A percentile compares a stretch with the other conserved stretches of the same genome.
Conservation (phyloP, 1,140 invertebrate species). For the Venturia canescens region DNA sequence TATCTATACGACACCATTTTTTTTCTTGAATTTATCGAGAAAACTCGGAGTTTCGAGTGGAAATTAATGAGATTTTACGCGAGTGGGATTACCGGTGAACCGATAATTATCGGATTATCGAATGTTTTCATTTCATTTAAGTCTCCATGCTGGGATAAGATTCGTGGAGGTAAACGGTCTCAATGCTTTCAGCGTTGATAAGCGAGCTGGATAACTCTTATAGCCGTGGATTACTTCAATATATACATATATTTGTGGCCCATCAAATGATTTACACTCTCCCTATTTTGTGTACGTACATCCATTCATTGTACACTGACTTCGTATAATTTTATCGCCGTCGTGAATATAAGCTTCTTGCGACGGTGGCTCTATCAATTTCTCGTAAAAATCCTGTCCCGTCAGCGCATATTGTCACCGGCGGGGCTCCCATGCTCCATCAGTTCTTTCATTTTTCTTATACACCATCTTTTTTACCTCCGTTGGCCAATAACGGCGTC, state of each 20-base stretch:
- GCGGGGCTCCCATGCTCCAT: neutral
- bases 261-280: no score
- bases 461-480: no score
- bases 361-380: neutral
- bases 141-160: neutral
- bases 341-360: neutral
- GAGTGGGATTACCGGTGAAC: neutral
- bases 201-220: neutral
- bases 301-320: neutral
- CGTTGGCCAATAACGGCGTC: neutral
- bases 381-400: conserved; percentile 3
- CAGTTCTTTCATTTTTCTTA: neutral
- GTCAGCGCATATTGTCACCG: neutral
- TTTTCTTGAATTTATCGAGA: neutral
- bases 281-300: neutral
- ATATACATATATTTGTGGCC: neutral
- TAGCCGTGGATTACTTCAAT: neutral
- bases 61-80: neutral
- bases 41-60: neutral
- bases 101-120: conserved; percentile 9
- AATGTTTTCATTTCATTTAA: conserved; percentile 22
- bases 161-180: neutral
- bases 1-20: no score
- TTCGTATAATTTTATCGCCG: neutral
- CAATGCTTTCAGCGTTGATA: neutral